Evolutionary conservation across 2,113 vertebrate genomes (phyloP), one percentile per base, ranked within the genome.

Genomic region (Gadus macrocephalus): DNA sequence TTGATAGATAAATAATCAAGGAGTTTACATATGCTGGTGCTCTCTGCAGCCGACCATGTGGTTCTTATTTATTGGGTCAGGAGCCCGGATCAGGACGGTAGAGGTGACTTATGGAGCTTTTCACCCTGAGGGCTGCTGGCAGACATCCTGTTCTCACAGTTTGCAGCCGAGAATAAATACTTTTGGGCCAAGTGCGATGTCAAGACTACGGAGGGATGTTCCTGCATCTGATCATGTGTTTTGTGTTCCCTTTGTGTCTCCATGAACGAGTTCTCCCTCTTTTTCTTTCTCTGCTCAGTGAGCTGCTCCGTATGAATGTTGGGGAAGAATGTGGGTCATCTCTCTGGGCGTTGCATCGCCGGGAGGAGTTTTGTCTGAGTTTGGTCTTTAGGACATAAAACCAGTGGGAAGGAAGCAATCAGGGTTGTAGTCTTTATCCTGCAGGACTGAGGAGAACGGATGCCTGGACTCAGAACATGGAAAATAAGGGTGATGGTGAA

Each of bases 381-480:
- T 69, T 76, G 28, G 64, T 83, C 79, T 72, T 31, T 67, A 67
- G 58, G 68, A 75, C 75, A 80, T 79, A 77, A 81, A 79, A 68
- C 53, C 4, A 22, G 62, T 61, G 70, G 31, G 75, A 66, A 59
- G 73, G 83, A 85, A 83, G 77, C 78, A 74, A 75, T 72, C 62
- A 3, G 61, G 76, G 66, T 20, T 64, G 64, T 75, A 64, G 81
- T 73, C 78, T 71, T 67, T 27, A 65, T 68, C 17, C 68, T 15
- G 9, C 55, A 61, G 64, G 74, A 66, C 55, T 64, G 72, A 72
- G 60, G 49, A 67, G 72, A 70, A 78, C 73, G 74, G 83, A 74
- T 71, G 81, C 82, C 77, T 86, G 77, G 75, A 83, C 81, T 38
- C 64, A 20, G 74, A 77, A 84, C 85, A 78, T 80, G 78, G 72